Conservation (phyloP, 30 jellyfish, hydroid and myxozoan genomes). For the Hydractinia symbiolongicarpus region DNA sequence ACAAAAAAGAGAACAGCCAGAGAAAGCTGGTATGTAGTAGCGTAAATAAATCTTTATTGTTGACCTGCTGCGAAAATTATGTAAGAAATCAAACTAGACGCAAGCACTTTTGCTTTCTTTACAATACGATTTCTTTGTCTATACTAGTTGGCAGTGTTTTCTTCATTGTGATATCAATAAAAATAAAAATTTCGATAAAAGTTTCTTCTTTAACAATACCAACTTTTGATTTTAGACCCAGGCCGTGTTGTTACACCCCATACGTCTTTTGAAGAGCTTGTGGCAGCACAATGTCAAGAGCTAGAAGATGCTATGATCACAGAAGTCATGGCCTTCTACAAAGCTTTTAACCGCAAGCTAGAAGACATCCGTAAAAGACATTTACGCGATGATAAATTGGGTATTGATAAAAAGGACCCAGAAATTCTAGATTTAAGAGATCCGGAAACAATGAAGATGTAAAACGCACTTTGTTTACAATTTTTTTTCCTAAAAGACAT, state of each 20-base stretch:
- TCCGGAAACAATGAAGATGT: constrained; percentile 1
- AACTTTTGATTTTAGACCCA: constrained; percentile 33
- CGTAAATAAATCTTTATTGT: no score
- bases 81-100: no score
- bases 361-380: constrained; percentile 73
- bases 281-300: constrained; percentile 97
- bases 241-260: constrained; percentile 94
- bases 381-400: constrained; percentile 49
- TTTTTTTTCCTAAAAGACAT: no score
- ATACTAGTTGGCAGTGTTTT: no score
- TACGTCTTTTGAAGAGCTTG: constrained; percentile 94
- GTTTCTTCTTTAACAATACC: no score
- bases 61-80: no score
- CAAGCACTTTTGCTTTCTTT: no score
- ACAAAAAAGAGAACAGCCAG: constrained; percentile 61
- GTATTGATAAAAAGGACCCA: constrained; percentile 43
- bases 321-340: constrained; percentile 90
- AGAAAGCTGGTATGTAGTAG: constrained; percentile 48
- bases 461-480: neutral
- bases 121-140: neutral
- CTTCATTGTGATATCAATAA: no score
- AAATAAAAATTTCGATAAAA: no score
- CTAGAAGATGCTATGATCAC: constrained; percentile 92
- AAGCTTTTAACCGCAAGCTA: constrained; percentile 75
- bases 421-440: constrained; percentile 37